These are phyloP conservation scores for Hetaerina americana DNA, from an alignment of 1,140 invertebrate genomes.

Conservation along the genomic window DNA sequence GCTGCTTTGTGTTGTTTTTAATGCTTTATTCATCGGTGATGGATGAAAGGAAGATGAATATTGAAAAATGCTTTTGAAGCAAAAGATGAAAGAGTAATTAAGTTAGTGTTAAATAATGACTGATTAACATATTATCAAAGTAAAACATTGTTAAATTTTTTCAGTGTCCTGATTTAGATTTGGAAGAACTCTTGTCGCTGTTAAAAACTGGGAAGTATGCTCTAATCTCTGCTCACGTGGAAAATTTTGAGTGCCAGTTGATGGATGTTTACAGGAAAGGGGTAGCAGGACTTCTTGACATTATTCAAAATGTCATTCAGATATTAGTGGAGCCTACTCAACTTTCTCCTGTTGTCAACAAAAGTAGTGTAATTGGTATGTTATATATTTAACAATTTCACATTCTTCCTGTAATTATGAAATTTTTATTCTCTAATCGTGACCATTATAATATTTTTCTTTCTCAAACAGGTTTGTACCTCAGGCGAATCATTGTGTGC, in stretches of 20 bases:
- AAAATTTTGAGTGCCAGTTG: slow-evolving; percentile 39
- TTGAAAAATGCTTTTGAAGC: too few species aligned
- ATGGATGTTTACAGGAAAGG: slow-evolving; percentile 36
- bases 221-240: slow-evolving; percentile 33
- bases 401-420: too few species aligned
- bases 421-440: too few species aligned
- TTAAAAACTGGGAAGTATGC: slow-evolving; percentile 38
- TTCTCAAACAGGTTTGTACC: slow-evolving; percentile 49
- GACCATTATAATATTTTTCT: slow-evolving; percentile 21
- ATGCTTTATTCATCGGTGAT: too few species aligned
- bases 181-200: slow-evolving; percentile 38
- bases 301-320: slow-evolving; percentile 37
- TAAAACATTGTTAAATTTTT: slow-evolving; percentile 13
- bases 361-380: slow-evolving; percentile 31
- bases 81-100: too few species aligned
- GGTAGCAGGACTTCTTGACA: slow-evolving; percentile 45
- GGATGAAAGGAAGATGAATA: too few species aligned
- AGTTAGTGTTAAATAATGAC: too few species aligned
- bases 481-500: slow-evolving; percentile 61
- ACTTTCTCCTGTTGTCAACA: slow-evolving; percentile 25
- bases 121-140: too few species aligned
- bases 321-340: slow-evolving; percentile 33
- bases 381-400: too few species aligned
- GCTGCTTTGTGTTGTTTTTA: too few species aligned
- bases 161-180: slow-evolving; percentile 47